Evolutionary conservation across 2,888 invertebrate species (phyloP), one percentile per base, ranked within the genome.

Genomic region (Tromatobia lineatoria): DNA sequence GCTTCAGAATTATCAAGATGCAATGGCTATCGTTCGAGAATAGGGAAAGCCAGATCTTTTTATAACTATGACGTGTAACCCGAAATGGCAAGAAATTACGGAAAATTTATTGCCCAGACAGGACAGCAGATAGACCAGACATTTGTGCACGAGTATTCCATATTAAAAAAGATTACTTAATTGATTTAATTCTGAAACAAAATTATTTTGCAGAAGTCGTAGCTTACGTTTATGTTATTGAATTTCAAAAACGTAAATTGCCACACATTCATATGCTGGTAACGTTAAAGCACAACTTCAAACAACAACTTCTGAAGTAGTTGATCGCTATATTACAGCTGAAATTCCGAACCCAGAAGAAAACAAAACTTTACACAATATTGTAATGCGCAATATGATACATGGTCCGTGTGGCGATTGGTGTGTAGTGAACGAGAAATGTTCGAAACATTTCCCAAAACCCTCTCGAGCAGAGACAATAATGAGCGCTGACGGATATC

Each of bases 271-370:
- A 69, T 45, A 42, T 81, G 38, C 34, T 83, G 54, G 15, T 83
- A 29, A 83, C 67, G 20, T 47, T 69, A 42, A 70, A 79, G 61
- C 79, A 70, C 42, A 66, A 69, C 52, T 61, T 59, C 34, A 83
- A 85, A 76, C 83, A 57, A 74, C 61, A 11, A 70, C 74, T 66
- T 45, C 80, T n/a, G 79, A 85, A 54, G 50, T 74, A 38, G 71
- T 86, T 6, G 84, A 88, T 76, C 38, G 66, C 70, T 80, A 70
- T 59, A 79, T 88, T 54, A 87, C 73, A 47, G 91, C 92, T 6
- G 92, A 93, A 87, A 86, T 94, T 64, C 92, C 93, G 47, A 66
- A 77, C 54, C 50, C 76, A 10, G 20, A 47, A n/a, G 61, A 61
- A 34, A 61, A 61, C 8, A 29, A 29, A 29, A 61, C 8, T 45